These are phyloP conservation scores for Rhodophaea formosa DNA, from an alignment of 2,888 invertebrate species.

Conservation along the genomic window DNA sequence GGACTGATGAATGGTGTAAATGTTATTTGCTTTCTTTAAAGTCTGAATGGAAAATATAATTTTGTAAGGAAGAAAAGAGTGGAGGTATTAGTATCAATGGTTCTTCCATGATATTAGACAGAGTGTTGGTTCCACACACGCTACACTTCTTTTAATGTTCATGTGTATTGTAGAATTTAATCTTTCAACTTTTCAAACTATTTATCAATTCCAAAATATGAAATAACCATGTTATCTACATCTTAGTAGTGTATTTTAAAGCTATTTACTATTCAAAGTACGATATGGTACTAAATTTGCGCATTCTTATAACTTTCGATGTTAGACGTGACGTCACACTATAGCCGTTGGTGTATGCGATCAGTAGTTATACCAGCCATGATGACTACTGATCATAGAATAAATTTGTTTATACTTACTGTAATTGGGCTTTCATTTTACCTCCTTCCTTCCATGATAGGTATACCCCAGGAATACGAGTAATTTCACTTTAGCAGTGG, in stretches of 20 bases:
- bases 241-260: not conserved
- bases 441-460: too few relatives aligned
- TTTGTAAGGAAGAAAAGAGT: conserved; percentile 1
- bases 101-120: conserved; percentile 37
- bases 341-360: conserved; percentile 43
- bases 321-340: conserved; percentile 17
- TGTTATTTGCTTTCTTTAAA: not conserved
- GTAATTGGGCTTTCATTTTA: conserved; percentile 44
- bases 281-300: not conserved
- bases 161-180: conserved; percentile 24
- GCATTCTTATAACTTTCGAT: conserved; percentile 17
- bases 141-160: conserved; percentile 28
- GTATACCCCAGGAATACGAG: too few relatives aligned
- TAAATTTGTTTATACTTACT: conserved; percentile 67
- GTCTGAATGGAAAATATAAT: not conserved
- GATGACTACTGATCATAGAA: conserved; percentile 73
- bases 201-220: conserved; percentile 17
- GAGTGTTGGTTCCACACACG: conserved; percentile 38
- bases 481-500: too few relatives aligned
- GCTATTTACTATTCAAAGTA: not conserved
- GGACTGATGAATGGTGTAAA: conserved; percentile 69
- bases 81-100: conserved; percentile 31
- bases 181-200: conserved; percentile 17
- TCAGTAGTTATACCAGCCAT: conserved; percentile 80
- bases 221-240: conserved; percentile 3